phyloP scores from a whole-genome alignment of 2,797 vertebrate genomes.

The Anniella stebbinsi region DNA sequence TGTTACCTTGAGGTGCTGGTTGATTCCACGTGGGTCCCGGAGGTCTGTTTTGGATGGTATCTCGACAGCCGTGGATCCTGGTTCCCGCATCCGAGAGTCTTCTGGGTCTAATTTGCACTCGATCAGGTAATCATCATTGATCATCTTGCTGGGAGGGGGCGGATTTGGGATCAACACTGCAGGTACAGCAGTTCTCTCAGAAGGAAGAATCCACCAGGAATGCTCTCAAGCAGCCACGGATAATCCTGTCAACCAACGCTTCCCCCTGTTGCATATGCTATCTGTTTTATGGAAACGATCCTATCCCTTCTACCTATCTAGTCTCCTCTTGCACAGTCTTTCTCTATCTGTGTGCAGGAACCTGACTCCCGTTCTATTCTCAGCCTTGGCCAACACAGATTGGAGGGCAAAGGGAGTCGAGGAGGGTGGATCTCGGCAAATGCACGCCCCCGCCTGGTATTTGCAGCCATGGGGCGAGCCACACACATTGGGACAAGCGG shows the following conservation, averaged over 20 bases:
- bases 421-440: constrained; percentile 9
- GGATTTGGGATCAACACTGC: background rate
- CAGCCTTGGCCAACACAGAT: constrained; percentile 29
- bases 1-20: constrained; percentile 82
- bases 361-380: constrained; percentile 49
- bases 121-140: constrained; percentile 81
- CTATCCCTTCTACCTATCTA: background rate
- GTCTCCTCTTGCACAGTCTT: constrained; percentile 6
- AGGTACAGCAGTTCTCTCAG: background rate
- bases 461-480: constrained; percentile 16
- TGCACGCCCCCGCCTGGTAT: constrained; percentile 34
- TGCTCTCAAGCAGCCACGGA: background rate
- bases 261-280: background rate
- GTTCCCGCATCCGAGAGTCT: constrained; percentile 51
- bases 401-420: background rate
- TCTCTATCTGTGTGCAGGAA: constrained; percentile 12
- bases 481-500: background rate
- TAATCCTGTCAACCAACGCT: background rate
- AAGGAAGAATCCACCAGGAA: background rate
- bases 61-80: constrained; percentile 31
- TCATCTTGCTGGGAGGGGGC: constrained; percentile 67
- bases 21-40: constrained; percentile 83
- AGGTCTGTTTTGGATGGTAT: constrained; percentile 49
- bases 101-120: constrained; percentile 81
- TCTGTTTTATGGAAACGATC: background rate